A percentile compares a stretch with the other conserved stretches of the same genome.
phyloP scores from a whole-genome alignment of 2,113 vertebrate genomes.

The Notarius lentiginosus region DNA sequence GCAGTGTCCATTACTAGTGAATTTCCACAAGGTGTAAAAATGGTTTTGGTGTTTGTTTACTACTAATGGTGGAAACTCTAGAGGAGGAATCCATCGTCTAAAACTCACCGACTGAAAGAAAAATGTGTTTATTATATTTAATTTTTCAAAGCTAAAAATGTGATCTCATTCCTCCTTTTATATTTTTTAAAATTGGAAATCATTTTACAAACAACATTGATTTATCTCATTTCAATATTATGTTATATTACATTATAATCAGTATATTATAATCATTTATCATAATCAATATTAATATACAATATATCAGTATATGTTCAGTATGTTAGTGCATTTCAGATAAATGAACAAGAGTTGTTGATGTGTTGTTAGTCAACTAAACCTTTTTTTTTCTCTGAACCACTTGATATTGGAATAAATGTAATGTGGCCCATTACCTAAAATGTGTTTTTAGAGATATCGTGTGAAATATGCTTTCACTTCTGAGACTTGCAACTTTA shows the following conservation, averaged over 20 bases:
- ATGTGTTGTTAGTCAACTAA: not conserved
- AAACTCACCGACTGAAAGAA: not conserved
- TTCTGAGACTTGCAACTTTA: conserved; percentile 7
- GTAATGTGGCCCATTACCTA: not conserved
- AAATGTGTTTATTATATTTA: not conserved
- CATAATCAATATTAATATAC: not conserved
- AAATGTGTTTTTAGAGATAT: not conserved
- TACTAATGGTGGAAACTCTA: not conserved
- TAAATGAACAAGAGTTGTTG: not conserved
- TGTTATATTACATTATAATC: not conserved
- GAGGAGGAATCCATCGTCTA: not conserved
- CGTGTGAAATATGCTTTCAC: not conserved
- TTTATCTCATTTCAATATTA: not conserved
- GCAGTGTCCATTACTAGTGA: too few relatives aligned
- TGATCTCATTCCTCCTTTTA: not conserved
- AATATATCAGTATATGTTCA: not conserved
- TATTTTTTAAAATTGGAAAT: not conserved
- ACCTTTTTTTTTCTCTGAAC: not conserved
- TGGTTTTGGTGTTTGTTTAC: not conserved
- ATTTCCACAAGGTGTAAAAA: not conserved
- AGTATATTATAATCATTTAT: not conserved
- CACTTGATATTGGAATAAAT: not conserved
- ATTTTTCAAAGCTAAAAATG: not conserved
- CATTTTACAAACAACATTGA: not conserved
- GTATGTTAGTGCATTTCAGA: not conserved